phyloP scores from a whole-genome alignment of 1,140 invertebrate species.

The Scaptodrosophila lebanonensis region DNA sequence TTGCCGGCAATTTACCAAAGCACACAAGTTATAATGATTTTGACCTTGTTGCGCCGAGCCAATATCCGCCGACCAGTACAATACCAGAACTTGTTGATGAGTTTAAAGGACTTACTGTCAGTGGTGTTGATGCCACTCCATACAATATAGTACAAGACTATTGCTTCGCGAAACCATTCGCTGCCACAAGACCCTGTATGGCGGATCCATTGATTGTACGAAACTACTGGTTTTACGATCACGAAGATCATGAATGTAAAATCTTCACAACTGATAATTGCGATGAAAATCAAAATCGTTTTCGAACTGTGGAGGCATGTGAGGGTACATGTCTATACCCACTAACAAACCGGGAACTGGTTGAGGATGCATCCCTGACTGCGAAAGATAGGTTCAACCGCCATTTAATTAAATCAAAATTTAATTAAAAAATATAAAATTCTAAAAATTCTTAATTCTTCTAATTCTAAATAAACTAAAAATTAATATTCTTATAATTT shows the following conservation, averaged over 20 bases:
- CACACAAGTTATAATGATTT: too few relatives aligned
- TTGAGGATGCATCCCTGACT: too few relatives aligned
- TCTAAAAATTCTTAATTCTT: too few relatives aligned
- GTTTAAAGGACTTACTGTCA: slow-evolving; percentile 8
- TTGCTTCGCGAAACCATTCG: slow-evolving; percentile 58
- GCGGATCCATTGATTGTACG: slow-evolving; percentile 37
- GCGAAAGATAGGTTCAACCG: too few relatives aligned
- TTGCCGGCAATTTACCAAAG: too few relatives aligned
- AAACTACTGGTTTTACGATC: slow-evolving; percentile 71
- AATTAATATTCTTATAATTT: too few relatives aligned
- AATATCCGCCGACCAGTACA: too few relatives aligned
- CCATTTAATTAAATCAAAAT: too few relatives aligned
- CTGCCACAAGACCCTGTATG: slow-evolving; percentile 34
- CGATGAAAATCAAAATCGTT: slow-evolving; percentile 62
- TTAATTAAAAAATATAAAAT: too few relatives aligned
- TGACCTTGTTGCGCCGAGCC: too few relatives aligned
- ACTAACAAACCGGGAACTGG: slow-evolving; percentile 36
- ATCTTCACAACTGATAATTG: slow-evolving; percentile 69
- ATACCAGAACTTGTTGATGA: too few relatives aligned
- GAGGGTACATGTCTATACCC: slow-evolving; percentile 53
- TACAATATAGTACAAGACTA: slow-evolving; percentile 60
- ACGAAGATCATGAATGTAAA: slow-evolving; percentile 59
- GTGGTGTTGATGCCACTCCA: slow-evolving; percentile 7
- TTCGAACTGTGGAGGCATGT: slow-evolving; percentile 53
- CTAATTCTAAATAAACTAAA: too few relatives aligned